Conservation (phyloP, 2,888 invertebrate genomes). For the Conistra vaccinii region DNA sequence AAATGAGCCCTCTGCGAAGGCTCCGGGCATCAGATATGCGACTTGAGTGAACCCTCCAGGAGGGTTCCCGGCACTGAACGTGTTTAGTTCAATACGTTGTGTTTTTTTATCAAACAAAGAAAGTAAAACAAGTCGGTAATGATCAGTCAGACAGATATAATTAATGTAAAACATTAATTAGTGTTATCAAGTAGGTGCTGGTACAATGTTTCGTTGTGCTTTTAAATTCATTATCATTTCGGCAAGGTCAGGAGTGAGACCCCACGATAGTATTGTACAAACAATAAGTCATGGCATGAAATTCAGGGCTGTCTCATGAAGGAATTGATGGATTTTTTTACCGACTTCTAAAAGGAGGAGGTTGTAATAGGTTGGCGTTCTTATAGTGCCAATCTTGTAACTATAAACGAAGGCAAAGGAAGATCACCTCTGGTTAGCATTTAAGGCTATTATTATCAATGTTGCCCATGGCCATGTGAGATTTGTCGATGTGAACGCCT, state of each 20-base stretch:
- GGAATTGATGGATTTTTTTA: not conserved
- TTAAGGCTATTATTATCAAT: no score
- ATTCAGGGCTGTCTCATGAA: conserved; percentile 29
- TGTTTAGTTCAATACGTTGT: no score
- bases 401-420: not conserved
- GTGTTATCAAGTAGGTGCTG: conserved; percentile 8
- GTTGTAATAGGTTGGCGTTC: not conserved
- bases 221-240: conserved; percentile 48
- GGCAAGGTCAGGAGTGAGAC: conserved; percentile 47
- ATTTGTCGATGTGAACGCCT: no score
- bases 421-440: not conserved
- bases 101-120: conserved; percentile 31
- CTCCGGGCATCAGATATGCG: no score
- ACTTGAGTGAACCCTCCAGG: no score
- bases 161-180: conserved; percentile 51
- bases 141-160: conserved; percentile 25
- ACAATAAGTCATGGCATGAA: conserved; percentile 7
- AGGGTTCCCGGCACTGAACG: no score
- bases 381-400: not conserved
- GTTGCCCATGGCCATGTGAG: no score
- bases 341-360: no score
- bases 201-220: conserved; percentile 31
- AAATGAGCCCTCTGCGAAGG: no score
- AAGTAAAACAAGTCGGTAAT: conserved; percentile 38
- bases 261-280: conserved; percentile 10